Percentiles rank a stretch among this genome's conserved stretches.
Evolutionary conservation across 2,888 invertebrate species (phyloP).

Genomic region (Druceiella hillmani): DNA sequence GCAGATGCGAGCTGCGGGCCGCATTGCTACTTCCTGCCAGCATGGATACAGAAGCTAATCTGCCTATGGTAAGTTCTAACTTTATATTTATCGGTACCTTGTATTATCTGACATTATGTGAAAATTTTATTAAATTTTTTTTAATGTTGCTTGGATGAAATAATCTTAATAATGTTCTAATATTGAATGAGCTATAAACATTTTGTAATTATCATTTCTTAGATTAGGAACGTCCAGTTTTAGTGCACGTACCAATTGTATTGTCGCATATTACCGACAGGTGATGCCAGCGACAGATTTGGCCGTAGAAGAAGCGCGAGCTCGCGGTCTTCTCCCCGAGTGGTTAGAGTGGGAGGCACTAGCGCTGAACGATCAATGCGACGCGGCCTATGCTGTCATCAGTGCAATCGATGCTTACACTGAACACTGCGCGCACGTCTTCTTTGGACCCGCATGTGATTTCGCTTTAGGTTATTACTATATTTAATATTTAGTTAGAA

Average conservation of each 20-base stretch:
- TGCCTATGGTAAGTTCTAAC: slow-evolving; percentile 51
- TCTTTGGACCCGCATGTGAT: slow-evolving; percentile 79
- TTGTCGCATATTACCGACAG: too few relatives aligned
- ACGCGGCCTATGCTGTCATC: slow-evolving; percentile 66
- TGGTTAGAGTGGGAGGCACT: slow-evolving; percentile 56
- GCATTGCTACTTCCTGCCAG: slow-evolving; percentile 61
- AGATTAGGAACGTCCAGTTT: too few relatives aligned
- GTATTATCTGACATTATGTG: too few relatives aligned
- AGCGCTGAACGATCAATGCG: slow-evolving; percentile 66
- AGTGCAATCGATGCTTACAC: slow-evolving; percentile 67
- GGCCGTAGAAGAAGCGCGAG: slow-evolving; percentile 51
- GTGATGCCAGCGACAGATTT: slow-evolving; percentile 57
- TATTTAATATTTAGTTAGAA: too few relatives aligned
- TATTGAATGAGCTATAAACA: too few relatives aligned
- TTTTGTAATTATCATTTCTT: too few relatives aligned
- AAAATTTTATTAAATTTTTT: too few relatives aligned
- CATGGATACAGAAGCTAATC: slow-evolving; percentile 47
- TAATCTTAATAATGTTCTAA: too few relatives aligned
- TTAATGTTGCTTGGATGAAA: too few relatives aligned
- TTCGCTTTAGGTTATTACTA: slow-evolving; percentile 75
- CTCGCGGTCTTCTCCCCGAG: slow-evolving; percentile 49
- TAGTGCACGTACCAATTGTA: too few relatives aligned
- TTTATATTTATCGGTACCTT: too few relatives aligned
- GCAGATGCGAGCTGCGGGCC: slow-evolving; percentile 57
- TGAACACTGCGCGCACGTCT: slow-evolving; percentile 66